Evolutionary conservation across 2,797 vertebrate species (phyloP), one percentile per base, ranked within the genome.

Genomic region (Spheniscus humboldti): DNA sequence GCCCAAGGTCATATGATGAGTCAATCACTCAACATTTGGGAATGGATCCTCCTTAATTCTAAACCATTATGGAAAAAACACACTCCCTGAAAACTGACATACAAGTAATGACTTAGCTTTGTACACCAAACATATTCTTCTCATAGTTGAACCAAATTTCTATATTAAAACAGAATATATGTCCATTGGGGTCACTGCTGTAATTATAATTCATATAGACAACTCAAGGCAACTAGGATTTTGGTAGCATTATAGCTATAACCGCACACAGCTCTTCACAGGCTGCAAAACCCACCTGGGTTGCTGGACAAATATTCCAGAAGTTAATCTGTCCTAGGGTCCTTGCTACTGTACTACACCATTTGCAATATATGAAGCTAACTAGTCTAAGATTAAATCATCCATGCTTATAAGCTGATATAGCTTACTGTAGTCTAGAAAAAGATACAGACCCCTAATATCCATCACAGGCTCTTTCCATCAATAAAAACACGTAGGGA

Each of bases 1-100:
- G 94, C 91, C 92, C 79, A 91, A 92, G 82, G 90, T 78, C 74
- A 59, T 79, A 88, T 10, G 72, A 93, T 92, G 96, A 97, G 88
- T 95, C 97, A 97, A 92, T 86, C 91, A 87, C 88, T 91, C 56
- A 67, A 55, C 73, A 76, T 96, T 92, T 90, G 95, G 90, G 91
- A 97, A 97, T 62, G 86, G 89, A 76, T 80, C 76, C 80, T 96
- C 90, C 92, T 95, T 75, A 88, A 88, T 89, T 84, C 52, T 74
- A 90, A 84, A 93, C 55, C 92, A 67, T 88, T 94, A 94, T 22
- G 41, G 86, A 72, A 45, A 92, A 92, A 83, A 80, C 10, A 68
- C 64, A 80, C 82, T 68, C 88, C 59, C 62, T 92, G 88, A 95
- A 92, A 80, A 95, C 56, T 55, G 63, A 74, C 17, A 69, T n/a